These are phyloP conservation scores for Pristis pectinata DNA, from an alignment of 2,797 vertebrate genomes.

Conservation along the genomic window DNA sequence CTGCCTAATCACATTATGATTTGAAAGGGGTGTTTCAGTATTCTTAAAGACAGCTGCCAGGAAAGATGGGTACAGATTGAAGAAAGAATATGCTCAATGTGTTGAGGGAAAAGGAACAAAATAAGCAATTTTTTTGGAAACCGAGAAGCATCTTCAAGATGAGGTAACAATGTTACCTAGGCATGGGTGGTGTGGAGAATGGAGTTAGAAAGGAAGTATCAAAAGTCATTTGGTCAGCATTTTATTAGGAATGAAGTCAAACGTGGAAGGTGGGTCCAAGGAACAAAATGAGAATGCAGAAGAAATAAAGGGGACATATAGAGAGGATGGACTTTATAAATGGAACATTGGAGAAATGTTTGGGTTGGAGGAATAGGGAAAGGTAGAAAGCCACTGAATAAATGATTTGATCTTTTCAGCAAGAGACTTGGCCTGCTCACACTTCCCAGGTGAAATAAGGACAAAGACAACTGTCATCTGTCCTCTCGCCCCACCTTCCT, in stretches of 20 bases:
- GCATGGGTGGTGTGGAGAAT: slow-evolving; percentile 46
- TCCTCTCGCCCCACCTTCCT: too few relatives aligned
- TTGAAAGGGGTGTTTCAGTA: too few relatives aligned
- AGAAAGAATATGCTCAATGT: not conserved
- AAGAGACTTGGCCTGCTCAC: not conserved
- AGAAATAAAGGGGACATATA: too few relatives aligned
- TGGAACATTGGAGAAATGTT: not conserved
- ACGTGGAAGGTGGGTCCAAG: not conserved
- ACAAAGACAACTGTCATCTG: too few relatives aligned
- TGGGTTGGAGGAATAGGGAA: not conserved
- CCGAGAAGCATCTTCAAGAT: not conserved
- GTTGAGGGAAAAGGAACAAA: not conserved
- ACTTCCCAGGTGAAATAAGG: not conserved
- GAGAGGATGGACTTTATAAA: not conserved
- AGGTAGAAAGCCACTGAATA: not conserved
- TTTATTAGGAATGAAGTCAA: not conserved
- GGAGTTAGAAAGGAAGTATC: slow-evolving; percentile 41
- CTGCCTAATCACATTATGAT: too few relatives aligned
- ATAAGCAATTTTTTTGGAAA: not conserved
- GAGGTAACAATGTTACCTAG: not conserved
- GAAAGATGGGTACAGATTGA: not conserved
- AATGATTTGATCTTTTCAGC: not conserved
- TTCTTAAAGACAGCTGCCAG: too few relatives aligned
- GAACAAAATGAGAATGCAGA: not conserved
- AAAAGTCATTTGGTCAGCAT: too few relatives aligned